phyloP scores from a whole-genome alignment of 2,888 invertebrate species.

The Cryptophagus acutangulus region DNA sequence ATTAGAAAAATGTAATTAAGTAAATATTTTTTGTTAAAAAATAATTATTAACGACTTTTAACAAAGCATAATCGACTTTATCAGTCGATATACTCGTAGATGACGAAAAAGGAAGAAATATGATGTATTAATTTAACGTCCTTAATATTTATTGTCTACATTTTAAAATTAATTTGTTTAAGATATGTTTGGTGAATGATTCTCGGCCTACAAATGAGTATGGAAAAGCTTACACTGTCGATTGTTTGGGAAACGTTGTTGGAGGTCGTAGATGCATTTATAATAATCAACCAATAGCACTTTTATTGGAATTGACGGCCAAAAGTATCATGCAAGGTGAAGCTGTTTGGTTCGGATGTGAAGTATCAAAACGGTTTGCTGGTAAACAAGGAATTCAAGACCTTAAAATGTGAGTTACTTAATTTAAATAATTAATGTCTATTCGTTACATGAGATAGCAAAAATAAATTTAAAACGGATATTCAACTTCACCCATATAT shows the following conservation, averaged over 20 bases:
- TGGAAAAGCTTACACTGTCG: slow-evolving; percentile 75
- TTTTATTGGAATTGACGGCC: slow-evolving; percentile 67
- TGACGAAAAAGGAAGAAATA: too few species aligned
- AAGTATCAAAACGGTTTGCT: slow-evolving; percentile 76
- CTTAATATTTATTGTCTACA: slow-evolving; percentile 17
- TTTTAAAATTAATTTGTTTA: slow-evolving; percentile 13
- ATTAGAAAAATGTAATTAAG: too few species aligned
- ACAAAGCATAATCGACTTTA: too few species aligned
- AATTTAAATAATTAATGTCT: too few species aligned
- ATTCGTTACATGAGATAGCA: too few species aligned
- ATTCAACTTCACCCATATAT: too few species aligned
- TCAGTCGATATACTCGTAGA: too few species aligned
- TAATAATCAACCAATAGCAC: slow-evolving; percentile 81
- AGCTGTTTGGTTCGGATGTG: slow-evolving; percentile 91
- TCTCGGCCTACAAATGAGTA: slow-evolving; percentile 77
- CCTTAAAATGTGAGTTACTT: slow-evolving; percentile 65
- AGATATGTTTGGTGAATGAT: slow-evolving; percentile 84
- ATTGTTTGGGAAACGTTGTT: slow-evolving; percentile 83
- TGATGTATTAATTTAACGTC: slow-evolving; percentile 8
- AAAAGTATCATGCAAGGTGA: slow-evolving; percentile 75
- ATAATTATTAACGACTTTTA: too few species aligned
- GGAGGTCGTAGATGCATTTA: slow-evolving; percentile 75
- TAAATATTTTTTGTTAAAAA: too few species aligned
- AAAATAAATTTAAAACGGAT: too few species aligned
- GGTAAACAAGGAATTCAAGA: slow-evolving; percentile 75